Evolutionary conservation across 2,888 invertebrate genomes (phyloP), one percentile per base, ranked within the genome.

Genomic region (Brachylomia viminalis): DNA sequence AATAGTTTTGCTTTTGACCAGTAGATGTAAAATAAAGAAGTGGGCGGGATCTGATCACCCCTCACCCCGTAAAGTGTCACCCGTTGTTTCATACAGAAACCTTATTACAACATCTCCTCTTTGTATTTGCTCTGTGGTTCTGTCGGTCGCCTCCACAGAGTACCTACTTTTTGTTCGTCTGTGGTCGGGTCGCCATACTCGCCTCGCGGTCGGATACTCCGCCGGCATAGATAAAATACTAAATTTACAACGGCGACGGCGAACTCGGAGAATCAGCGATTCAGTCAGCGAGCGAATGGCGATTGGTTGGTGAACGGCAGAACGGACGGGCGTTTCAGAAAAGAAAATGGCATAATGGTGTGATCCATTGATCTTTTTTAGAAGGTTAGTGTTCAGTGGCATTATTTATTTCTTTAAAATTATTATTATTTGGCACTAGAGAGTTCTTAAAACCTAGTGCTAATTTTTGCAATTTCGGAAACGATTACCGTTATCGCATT

Each of bases 291-390:
- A 77, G 74, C 76, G 87, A 84, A 85, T 83, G 79, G 87, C 83
- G 87, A 87, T 88, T 88, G 84, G 79, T 62, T 75, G 61, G 58
- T 77, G 75, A 75, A 77, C 69, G n/a, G n/a, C n/a, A n/a, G n/a
- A n/a, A n/a, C n/a, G n/a, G n/a, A n/a, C n/a, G 83, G 79, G 84
- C 86, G 87, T 84, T 82, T 82, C 83, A 87, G 86, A 92, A 93
- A 92, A 91, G 92, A 94, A 94, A 94, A 95, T 94, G 92, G 94
- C 95, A 93, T 95, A 95, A 94, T 95, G 96, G 94, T 94, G 95
- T 90, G 90, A 89, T 87, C 88, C 91, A 90, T 90, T 91, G 91
- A 89, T 94, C 93, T 90, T 74, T 67, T 90, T 87, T 85, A 83
- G 89, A 94, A 96, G 96, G 96, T 96, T 96, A 96, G 96, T 96